These are phyloP conservation scores for Phrynocephalus vlangalii DNA, from an alignment of 2,797 vertebrate genomes.

Conservation along the genomic window DNA sequence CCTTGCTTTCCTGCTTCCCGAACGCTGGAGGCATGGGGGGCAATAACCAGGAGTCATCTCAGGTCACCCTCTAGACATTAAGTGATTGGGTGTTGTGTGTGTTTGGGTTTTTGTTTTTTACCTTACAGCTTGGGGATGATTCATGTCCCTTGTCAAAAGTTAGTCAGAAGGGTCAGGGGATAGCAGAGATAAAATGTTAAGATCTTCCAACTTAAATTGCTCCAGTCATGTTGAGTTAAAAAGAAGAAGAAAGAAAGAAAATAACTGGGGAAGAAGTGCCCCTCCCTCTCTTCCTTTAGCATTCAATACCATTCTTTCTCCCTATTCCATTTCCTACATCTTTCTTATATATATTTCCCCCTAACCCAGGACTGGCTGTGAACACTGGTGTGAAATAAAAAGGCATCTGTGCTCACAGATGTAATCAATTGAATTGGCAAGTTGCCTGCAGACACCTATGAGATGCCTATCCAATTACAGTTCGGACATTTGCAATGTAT, in stretches of 20 bases:
- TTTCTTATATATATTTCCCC: slow-evolving; percentile 73
- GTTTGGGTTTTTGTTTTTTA: background rate
- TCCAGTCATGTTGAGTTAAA: background rate
- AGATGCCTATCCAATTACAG: slow-evolving; percentile 65
- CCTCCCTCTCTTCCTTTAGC: slow-evolving; percentile 41
- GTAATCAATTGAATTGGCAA: slow-evolving; percentile 79
- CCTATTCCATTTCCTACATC: slow-evolving; percentile 19
- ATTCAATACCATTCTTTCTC: background rate
- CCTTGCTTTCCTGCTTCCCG: background rate
- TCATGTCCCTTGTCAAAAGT: background rate
- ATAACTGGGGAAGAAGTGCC: background rate
- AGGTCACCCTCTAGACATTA: slow-evolving; percentile 10
- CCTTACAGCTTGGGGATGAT: background rate
- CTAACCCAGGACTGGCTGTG: slow-evolving; percentile 60
- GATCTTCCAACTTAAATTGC: background rate
- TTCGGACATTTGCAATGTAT: background rate
- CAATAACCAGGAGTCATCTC: slow-evolving; percentile 24
- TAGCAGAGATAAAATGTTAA: slow-evolving; percentile 26
- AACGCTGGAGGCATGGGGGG: background rate
- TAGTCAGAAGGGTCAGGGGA: background rate
- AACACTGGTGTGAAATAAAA: slow-evolving; percentile 84
- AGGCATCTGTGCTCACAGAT: slow-evolving; percentile 78
- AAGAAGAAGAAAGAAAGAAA: background rate
- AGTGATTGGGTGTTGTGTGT: slow-evolving; percentile 8
- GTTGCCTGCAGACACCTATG: slow-evolving; percentile 66